A percentile compares a stretch with the other conserved stretches of the same genome.
Conservation (phyloP, 2,797 vertebrate genomes). For the Cryptoblepharus egeriae region DNA sequence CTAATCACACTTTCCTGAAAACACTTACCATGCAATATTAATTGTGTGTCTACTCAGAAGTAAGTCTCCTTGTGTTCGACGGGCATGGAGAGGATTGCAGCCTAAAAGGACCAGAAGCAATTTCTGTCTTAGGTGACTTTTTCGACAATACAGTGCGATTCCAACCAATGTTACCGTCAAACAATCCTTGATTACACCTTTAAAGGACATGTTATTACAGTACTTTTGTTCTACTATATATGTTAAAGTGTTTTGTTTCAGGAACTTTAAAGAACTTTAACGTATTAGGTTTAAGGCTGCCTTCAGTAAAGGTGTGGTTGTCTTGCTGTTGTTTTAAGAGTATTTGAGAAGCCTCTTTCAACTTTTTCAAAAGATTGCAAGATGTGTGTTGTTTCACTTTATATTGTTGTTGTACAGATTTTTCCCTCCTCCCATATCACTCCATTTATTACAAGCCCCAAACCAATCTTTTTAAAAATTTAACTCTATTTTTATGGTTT, state of each 20-base stretch:
- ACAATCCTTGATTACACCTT: slow-evolving; percentile 22
- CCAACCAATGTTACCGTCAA: not conserved
- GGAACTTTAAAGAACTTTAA: not conserved
- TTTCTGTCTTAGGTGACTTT: not conserved
- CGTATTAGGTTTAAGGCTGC: slow-evolving; percentile 20
- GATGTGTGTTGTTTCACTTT: slow-evolving; percentile 56
- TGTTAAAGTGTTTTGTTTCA: slow-evolving; percentile 21
- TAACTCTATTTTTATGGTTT: not conserved
- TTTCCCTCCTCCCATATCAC: not conserved
- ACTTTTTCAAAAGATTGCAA: slow-evolving; percentile 44
- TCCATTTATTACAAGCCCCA: not conserved
- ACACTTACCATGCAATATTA: no score
- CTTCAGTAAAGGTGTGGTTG: slow-evolving; percentile 43
- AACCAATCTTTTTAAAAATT: not conserved
- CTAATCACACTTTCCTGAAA: no score
- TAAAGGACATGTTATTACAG: slow-evolving; percentile 21
- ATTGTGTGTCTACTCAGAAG: no score
- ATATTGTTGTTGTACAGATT: slow-evolving; percentile 29
- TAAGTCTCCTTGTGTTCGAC: no score
- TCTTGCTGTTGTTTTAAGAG: slow-evolving; percentile 22
- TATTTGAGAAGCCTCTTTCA: slow-evolving; percentile 58
- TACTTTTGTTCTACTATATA: slow-evolving; percentile 57
- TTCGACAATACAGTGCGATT: not conserved
- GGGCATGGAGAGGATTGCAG: not conserved
- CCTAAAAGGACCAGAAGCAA: not conserved